Base-by-base conservation (phyloP, 2,113 vertebrate species). In the Chauna torquata region DNA sequence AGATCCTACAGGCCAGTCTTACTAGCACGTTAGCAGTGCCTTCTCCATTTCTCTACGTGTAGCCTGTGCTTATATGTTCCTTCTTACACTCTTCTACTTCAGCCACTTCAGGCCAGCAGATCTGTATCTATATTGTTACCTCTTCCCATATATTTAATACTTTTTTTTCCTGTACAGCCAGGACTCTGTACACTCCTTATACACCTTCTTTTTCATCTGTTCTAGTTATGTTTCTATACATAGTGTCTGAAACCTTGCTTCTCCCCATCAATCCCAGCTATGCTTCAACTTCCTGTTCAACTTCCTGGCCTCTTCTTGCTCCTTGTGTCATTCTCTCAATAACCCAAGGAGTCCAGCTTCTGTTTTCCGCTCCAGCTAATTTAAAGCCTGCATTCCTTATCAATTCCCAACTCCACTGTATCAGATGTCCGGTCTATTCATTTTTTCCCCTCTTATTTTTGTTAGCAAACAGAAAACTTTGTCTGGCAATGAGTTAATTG, bases 21-120 rank as follows among this genome's bases (percentile, higher is more conserved):
- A 40, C 34, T 38, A 52, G 10, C 23, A 64, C 0, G 0, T 18
- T 50, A 55, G 13, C 4, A 9, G 25, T 0, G 1, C 28, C 52
- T 32, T 70, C 34, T 62, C 70, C 23, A 38, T 69, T 81, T 44
- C 64, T 86, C 7, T 50, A n/a, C n/a, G 5, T 82, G 40, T 50
- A 92, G 75, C 40, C 58, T n/a, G 3, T 58, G 65, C n/a, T 47
- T 2, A 0, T 59, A 4, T 12, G 6, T 36, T 82, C 70, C 57
- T 42, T 88, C 54, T 61, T 49, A 90, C 25, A 15, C 28, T 30
- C 42, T 32, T 90, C 61, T 68, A n/a, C 22, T 75, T 38, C 52
- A 96, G 71, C n/a, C 82, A 77, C 44, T 77, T 80, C 44, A 44
- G 18, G 36, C 32, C 66, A 80, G 57, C 70, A 65, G 32, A 79